Percentiles rank a stretch among this genome's conserved stretches.
Conservation (phyloP, 1,140 invertebrate genomes). For the Drosophila pandora region DNA sequence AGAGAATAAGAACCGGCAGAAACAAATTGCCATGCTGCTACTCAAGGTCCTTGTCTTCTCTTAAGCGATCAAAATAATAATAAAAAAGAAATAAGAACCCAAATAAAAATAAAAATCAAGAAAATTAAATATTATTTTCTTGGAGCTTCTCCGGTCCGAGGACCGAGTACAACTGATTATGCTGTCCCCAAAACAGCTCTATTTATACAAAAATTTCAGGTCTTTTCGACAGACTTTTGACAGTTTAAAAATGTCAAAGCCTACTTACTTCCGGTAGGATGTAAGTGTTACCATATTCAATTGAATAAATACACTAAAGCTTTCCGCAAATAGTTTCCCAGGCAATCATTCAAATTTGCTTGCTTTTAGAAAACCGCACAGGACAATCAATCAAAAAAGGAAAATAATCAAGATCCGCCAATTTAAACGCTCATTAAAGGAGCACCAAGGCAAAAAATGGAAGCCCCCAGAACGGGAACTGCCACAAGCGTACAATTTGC, state of each 20-base stretch:
- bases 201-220: background rate
- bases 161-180: background rate
- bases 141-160: background rate
- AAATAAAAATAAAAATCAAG: background rate
- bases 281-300: too few relatives aligned
- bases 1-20: background rate
- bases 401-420: slow-evolving; percentile 44
- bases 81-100: background rate
- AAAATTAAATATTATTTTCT: too few relatives aligned
- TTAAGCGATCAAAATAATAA: background rate
- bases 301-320: too few relatives aligned
- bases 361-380: background rate
- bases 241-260: too few relatives aligned
- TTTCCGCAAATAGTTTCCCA: background rate
- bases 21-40: slow-evolving; percentile 1
- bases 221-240: too few relatives aligned
- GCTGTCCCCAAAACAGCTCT: background rate
- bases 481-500: slow-evolving; percentile 68
- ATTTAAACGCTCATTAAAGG: slow-evolving; percentile 66
- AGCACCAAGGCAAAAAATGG: slow-evolving; percentile 6
- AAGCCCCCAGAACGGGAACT: slow-evolving; percentile 40
- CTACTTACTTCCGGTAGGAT: background rate
- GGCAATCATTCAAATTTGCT: slow-evolving; percentile 27
- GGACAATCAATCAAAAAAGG: slow-evolving; percentile 46
- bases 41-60: background rate